Percentiles rank a stretch among this genome's conserved stretches.
phyloP scores from a whole-genome alignment of 1,140 invertebrate genomes.

The Holcopasites calliopsidis region DNA sequence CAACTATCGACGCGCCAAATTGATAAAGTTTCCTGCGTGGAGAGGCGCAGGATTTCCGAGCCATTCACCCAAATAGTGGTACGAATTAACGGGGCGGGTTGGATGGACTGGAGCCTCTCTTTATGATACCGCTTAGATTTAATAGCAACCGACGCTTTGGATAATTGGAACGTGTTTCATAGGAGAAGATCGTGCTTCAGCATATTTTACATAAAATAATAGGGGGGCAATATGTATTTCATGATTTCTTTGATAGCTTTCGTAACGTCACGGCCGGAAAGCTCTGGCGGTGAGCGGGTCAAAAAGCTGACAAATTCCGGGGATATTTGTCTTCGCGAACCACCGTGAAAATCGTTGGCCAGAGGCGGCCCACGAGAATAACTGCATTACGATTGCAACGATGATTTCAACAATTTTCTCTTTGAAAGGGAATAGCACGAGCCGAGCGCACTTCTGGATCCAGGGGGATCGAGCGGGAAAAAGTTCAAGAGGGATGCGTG shows the following conservation, averaged over 20 bases:
- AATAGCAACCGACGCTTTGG: not conserved
- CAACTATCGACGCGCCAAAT: conserved; percentile 56
- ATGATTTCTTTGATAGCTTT: conserved; percentile 68
- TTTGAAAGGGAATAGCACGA: conserved; percentile 32
- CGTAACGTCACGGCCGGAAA: conserved; percentile 44
- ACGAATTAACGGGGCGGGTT: conserved; percentile 50
- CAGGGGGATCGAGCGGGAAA: not conserved
- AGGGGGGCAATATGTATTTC: conserved; percentile 53
- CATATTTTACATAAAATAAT: no score
- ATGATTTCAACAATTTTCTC: conserved; percentile 21
- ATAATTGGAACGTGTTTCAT: not conserved
- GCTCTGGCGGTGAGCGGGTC: conserved; percentile 11
- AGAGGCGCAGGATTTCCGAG: conserved; percentile 21
- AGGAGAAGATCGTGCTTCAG: no score
- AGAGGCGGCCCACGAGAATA: not conserved
- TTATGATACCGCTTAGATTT: not conserved
- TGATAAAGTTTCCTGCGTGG: conserved; percentile 61
- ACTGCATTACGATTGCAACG: conserved; percentile 36
- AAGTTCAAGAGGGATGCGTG: not conserved
- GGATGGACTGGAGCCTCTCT: not conserved
- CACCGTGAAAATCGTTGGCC: not conserved
- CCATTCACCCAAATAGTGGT: conserved; percentile 48
- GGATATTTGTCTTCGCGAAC: not conserved
- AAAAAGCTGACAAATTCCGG: not conserved
- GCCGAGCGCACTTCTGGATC: not conserved